These are phyloP conservation scores for Baccha elongata DNA, from an alignment of 2,888 invertebrate genomes.

Conservation along the genomic window DNA sequence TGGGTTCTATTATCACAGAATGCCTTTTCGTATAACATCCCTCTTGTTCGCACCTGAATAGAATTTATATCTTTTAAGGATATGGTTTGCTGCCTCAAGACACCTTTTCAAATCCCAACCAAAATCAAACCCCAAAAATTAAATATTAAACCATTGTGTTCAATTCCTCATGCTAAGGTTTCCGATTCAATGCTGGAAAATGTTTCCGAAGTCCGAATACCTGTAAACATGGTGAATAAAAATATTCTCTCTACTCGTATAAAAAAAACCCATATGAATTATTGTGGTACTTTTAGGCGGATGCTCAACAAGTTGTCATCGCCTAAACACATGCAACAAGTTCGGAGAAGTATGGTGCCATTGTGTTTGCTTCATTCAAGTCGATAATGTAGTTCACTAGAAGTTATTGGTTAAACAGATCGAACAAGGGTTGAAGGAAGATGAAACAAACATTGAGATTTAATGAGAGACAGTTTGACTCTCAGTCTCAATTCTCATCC, in stretches of 20 bases:
- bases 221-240: not conserved
- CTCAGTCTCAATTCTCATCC: too few species aligned
- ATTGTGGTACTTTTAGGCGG: constrained; percentile 23
- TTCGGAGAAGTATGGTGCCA: constrained; percentile 9
- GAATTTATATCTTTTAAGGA: not conserved
- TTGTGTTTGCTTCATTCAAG: constrained; percentile 38
- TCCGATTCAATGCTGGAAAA: too few species aligned
- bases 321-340: constrained; percentile 58
- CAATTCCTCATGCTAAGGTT: too few species aligned
- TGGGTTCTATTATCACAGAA: not conserved
- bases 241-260: too few species aligned
- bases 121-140: not conserved
- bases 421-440: too few species aligned
- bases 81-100: not conserved
- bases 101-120: not conserved
- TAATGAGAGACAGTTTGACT: too few species aligned
- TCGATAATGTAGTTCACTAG: constrained; percentile 37
- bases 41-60: not conserved
- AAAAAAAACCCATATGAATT: not conserved
- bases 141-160: not conserved
- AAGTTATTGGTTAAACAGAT: not conserved
- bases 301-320: constrained; percentile 15
- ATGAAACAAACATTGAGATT: too few species aligned
- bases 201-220: too few species aligned
- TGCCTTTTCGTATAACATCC: not conserved